Conservation (phyloP, 1,140 invertebrate species). For the Sinella curviseta region DNA sequence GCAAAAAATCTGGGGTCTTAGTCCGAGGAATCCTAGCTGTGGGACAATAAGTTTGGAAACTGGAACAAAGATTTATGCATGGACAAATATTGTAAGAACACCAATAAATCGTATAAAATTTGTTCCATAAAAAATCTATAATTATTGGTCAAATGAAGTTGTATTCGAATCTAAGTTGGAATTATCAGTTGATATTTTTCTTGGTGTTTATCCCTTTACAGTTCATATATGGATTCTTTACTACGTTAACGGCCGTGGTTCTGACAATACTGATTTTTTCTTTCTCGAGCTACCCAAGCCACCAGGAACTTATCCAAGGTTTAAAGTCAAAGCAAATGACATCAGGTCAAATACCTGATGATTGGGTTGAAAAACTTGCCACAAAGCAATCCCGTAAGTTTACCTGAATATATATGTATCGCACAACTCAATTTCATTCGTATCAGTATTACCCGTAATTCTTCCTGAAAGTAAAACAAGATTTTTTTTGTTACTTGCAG, state of each 20-base stretch:
- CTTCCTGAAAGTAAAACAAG: neutral
- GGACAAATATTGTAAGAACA: neutral
- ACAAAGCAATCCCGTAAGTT: neutral
- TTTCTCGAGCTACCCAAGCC: neutral
- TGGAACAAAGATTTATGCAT: neutral
- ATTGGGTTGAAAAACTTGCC: neutral
- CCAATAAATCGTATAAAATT: neutral
- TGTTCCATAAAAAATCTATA: neutral
- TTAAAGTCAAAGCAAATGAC: neutral
- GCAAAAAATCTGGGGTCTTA: neutral
- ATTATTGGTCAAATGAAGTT: too few relatives aligned
- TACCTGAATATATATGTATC: neutral
- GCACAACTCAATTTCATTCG: neutral
- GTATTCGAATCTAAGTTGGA: neutral
- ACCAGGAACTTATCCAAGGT: neutral
- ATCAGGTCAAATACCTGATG: neutral
- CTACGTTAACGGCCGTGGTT: too few relatives aligned
- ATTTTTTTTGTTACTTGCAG: too few relatives aligned
- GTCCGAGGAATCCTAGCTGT: neutral
- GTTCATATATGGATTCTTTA: too few relatives aligned
- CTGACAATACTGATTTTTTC: slow-evolving; percentile 3
- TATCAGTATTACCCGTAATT: neutral
- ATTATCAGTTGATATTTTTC: too few relatives aligned
- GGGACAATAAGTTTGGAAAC: neutral
- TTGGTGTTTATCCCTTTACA: too few relatives aligned